Base-by-base conservation (phyloP, 2,113 vertebrate species). In the Corvus moneduloides region DNA sequence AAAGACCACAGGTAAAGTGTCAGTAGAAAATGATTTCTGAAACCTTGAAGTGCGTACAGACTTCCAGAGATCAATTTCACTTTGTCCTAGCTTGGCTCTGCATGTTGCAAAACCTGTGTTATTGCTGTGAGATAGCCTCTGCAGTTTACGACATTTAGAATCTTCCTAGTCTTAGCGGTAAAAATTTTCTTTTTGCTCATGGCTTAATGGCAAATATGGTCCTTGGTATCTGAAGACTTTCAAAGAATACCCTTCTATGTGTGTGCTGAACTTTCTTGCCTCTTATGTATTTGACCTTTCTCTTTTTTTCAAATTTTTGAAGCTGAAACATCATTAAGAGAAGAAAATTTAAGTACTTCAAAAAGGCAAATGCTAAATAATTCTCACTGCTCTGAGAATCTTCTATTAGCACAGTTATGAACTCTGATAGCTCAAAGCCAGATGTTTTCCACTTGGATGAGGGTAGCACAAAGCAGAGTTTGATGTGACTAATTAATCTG, bases 401-500 rank as follows among this genome's bases (percentile, higher is more conserved):
- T 88, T 92, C 88, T 84, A 77, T 86, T 93, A 94, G 41, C 92
- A 90, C 48, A 94, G 75, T 83, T 96, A 92, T 87, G 92, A 92
- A 90, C 86, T 92, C 71, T 89, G 75, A 91, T 77, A 86, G 91
- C 89, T 95, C 62, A 75, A 95, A 95, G 91, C 92, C 95, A 97
- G 97, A 96, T 97, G 95, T 97, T 97, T 96, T 96, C 69, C 92
- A 96, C 90, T 68, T 94, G 94, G 93, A 94, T 80, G 48, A 66
- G 56, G 41, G n/a, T 86, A 78, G 87, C 59, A 85, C 71, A 97
- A 96, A 92, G 87, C n/a, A 51, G 74, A 81, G n/a, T 89, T 96
- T 95, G 96, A 95, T 96, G 69, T 55, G 54, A 59, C 87, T 93
- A 97, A 97, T 97, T 90, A 96, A 97, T 97, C 95, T 94, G 90